phyloP scores from a whole-genome alignment of 2,888 invertebrate species.

The Hermaeophaga mercurialis region DNA sequence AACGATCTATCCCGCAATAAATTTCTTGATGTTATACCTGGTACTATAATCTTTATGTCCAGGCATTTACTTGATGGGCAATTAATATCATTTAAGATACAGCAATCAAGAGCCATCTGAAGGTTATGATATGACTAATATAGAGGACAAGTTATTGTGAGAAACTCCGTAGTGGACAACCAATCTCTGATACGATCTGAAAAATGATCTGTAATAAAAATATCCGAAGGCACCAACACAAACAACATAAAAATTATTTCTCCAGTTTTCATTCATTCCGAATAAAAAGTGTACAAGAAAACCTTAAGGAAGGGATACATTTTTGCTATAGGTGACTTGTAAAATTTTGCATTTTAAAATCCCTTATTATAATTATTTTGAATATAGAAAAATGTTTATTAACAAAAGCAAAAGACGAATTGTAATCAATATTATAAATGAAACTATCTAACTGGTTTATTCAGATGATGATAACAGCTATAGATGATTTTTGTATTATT shows the following conservation, averaged over 20 bases:
- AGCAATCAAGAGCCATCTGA: conserved; percentile 27
- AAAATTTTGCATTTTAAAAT: no score
- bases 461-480: no score
- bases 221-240: conserved; percentile 45
- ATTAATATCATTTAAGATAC: conserved; percentile 36
- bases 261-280: no score
- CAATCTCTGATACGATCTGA: conserved; percentile 42
- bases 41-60: conserved; percentile 26
- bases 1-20: conserved; percentile 8
- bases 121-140: conserved; percentile 35
- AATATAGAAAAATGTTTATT: no score
- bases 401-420: no score
- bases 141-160: conserved; percentile 43
- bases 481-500: no score
- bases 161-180: conserved; percentile 39
- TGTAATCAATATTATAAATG: no score
- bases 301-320: no score
- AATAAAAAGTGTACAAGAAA: no score
- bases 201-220: conserved; percentile 46
- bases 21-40: conserved; percentile 11
- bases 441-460: no score
- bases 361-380: no score
- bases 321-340: no score
- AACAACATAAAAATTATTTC: conserved; percentile 46
- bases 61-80: conserved; percentile 32